Evolutionary conservation across 2,888 invertebrate species (phyloP), one percentile per base, ranked within the genome.

Genomic region (Sphinx pinastri): DNA sequence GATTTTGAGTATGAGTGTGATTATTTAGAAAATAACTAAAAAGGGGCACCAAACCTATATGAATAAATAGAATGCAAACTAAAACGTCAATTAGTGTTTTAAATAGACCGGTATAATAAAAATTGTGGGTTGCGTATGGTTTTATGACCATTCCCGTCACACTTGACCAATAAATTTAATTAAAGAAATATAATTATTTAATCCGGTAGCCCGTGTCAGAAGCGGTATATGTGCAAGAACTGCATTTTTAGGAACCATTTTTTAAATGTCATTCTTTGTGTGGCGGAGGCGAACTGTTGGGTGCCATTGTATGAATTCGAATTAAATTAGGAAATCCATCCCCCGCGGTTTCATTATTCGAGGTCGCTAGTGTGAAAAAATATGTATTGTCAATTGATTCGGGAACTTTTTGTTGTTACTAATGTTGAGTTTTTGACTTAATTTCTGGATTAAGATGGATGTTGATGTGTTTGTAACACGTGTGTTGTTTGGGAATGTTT

Each of bases 271-370:
- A 92, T 90, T 93, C 85, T 83, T 83, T 81, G 82, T 81, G 83
- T 82, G 80, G 81, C 81, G 81, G 79, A 78, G 81, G 89, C 86
- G 86, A 91, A 85, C 93, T 77, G 84, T 83, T 84, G 91, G 92
- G 79, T 73, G 85, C 89, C 88, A 87, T 94, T 93, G 93, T 93
- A 88, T 79, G 81, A 83, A 84, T 84, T 84, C 86, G 83, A 89
- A 91, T 92, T 85, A 84, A 92, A 92, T 90, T 90, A 86, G 79
- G 88, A 92, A 91, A 78, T 88, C 82, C 87, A 79, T 86, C 87
- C 87, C 91, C 93, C 88, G 93, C 83, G 74, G 93, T 84, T 88
- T 84, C 84, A 86, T 92, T 93, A 90, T 92, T 90, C 86, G 91
- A 87, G 90, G 90, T 84, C 90, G 91, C 87, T 84, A 86, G 86